phyloP scores from a whole-genome alignment of 2,888 invertebrate species.

The Eupithecia subumbrata region DNA sequence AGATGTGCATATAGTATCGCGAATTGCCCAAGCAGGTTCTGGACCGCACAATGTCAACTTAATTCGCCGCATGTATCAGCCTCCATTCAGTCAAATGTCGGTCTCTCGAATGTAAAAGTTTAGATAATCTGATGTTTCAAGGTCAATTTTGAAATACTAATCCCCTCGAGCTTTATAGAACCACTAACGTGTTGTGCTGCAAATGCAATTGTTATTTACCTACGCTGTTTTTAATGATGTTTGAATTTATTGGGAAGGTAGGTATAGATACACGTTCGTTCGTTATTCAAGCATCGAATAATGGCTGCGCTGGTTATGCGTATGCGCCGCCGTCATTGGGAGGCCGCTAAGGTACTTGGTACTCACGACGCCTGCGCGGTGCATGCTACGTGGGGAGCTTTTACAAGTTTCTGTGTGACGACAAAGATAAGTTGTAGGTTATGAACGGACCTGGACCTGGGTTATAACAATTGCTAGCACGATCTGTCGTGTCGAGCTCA shows the following conservation, averaged over 20 bases:
- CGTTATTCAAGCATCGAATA: neutral
- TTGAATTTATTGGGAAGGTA: conserved; percentile 3
- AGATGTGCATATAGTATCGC: conserved; percentile 1
- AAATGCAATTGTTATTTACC: conserved; percentile 19
- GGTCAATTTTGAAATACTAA: conserved; percentile 72
- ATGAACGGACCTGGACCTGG: conserved; percentile 33
- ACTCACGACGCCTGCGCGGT: conserved; percentile 1
- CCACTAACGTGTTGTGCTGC: conserved; percentile 39
- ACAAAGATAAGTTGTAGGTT: conserved; percentile 23
- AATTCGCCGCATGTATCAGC: conserved; percentile 59
- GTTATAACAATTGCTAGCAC: conserved; percentile 52
- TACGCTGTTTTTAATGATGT: conserved; percentile 14
- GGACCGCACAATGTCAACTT: conserved; percentile 62
- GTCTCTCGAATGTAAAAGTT: conserved; percentile 71
- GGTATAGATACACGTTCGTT: neutral
- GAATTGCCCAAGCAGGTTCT: conserved; percentile 59
- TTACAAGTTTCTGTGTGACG: conserved; percentile 27
- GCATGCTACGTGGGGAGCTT: conserved; percentile 8
- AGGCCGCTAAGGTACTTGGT: neutral
- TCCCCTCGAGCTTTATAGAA: conserved; percentile 66
- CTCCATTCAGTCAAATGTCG: conserved; percentile 61
- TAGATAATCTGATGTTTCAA: conserved; percentile 73
- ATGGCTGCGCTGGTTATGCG: neutral
- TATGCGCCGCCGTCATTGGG: neutral
- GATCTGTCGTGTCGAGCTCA: conserved; percentile 54